Conservation (phyloP, 2,797 vertebrate genomes). For the Dendrocincla tyrannina region DNA sequence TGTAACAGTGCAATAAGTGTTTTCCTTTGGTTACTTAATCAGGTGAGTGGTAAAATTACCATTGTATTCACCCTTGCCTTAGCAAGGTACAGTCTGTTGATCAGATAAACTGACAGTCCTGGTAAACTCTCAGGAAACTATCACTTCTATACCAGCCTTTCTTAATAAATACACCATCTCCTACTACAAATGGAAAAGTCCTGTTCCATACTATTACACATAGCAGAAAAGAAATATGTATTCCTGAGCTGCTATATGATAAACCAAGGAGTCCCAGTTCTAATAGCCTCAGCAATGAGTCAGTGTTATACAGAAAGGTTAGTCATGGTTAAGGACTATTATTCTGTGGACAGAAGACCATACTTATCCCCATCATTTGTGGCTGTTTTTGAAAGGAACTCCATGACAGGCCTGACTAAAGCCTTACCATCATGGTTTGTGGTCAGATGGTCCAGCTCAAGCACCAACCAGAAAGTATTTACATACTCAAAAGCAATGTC, state of each 20-base stretch:
- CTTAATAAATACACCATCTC: not conserved
- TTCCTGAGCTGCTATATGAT: not conserved
- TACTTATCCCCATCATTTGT: slow-evolving; percentile 62
- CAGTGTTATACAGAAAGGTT: not conserved
- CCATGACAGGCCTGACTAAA: slow-evolving; percentile 25
- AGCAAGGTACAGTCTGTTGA: not conserved
- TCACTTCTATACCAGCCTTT: not conserved
- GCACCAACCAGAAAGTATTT: not conserved
- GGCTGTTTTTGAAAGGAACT: slow-evolving; percentile 57
- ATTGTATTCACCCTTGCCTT: not conserved
- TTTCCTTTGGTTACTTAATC: not conserved
- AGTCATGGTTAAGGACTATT: slow-evolving; percentile 53
- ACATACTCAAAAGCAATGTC: slow-evolving; percentile 5
- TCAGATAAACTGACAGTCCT: not conserved
- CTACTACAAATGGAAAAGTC: not conserved
- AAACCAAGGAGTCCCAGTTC: not conserved
- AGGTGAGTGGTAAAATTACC: not conserved
- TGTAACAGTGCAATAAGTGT: not conserved
- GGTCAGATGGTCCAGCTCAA: slow-evolving; percentile 43
- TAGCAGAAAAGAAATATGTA: not conserved
- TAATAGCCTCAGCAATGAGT: not conserved
- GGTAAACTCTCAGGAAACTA: not conserved
- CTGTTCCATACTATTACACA: not conserved
- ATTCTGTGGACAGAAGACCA: slow-evolving; percentile 61
- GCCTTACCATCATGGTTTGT: slow-evolving; percentile 72